These are phyloP conservation scores for Acromyrmex charruanus DNA, from an alignment of 1,140 invertebrate genomes.

Conservation along the genomic window DNA sequence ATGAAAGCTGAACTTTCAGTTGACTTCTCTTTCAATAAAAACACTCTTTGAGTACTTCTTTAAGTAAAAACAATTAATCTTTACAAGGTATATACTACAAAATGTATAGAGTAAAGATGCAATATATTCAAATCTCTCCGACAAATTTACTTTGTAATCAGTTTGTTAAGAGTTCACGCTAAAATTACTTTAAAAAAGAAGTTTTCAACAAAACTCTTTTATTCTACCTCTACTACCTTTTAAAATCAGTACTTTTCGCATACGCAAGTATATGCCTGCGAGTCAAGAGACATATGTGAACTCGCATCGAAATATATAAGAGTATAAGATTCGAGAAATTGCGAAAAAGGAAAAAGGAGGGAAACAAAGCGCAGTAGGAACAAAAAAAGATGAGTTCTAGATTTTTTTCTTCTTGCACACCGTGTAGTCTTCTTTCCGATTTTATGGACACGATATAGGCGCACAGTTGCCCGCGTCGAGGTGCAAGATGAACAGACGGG, in stretches of 20 bases:
- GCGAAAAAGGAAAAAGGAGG: background rate
- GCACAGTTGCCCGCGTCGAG: conserved; percentile 45
- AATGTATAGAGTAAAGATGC: no score
- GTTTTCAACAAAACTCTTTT: background rate
- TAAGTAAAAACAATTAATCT: no score
- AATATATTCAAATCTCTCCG: background rate
- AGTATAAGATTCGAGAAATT: background rate
- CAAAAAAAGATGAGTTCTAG: background rate
- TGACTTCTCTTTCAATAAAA: no score
- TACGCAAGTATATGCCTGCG: background rate
- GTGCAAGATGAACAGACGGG: conserved; percentile 68
- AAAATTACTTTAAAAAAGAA: background rate
- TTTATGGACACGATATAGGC: conserved; percentile 68
- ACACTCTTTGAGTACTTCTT: no score
- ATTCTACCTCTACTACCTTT: background rate
- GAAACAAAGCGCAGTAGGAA: background rate
- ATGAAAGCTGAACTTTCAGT: no score
- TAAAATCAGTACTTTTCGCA: conserved; percentile 18
- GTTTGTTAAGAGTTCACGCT: background rate
- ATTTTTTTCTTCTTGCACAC: conserved; percentile 39
- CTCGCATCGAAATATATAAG: background rate
- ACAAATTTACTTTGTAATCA: background rate
- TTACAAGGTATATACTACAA: no score
- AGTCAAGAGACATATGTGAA: conserved; percentile 2
- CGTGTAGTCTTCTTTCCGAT: conserved; percentile 65